These are phyloP conservation scores for Mallotus villosus DNA, from an alignment of 2,797 vertebrate genomes.

Conservation along the genomic window DNA sequence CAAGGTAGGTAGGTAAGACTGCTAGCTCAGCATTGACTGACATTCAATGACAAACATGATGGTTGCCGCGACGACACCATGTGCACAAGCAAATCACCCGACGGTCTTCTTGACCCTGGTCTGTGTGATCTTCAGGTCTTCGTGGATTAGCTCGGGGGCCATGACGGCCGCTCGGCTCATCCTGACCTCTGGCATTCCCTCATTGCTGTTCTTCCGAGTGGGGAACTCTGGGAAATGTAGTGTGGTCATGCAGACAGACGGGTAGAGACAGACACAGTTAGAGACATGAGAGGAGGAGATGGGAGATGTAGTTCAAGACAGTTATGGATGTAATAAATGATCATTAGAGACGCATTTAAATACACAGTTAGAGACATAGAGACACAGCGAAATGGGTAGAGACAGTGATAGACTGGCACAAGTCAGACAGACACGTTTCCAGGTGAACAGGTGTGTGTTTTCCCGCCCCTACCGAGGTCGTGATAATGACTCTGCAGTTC, in stretches of 20 bases:
- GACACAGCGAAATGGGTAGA: background rate
- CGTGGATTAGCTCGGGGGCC: conserved; percentile 69
- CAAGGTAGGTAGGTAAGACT: conserved; percentile 20
- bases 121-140: conserved; percentile 57
- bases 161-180: conserved; percentile 74
- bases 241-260: conserved; percentile 27
- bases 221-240: conserved; percentile 54
- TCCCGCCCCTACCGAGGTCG: conserved; percentile 59
- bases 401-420: background rate
- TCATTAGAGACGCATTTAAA: background rate
- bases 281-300: background rate
- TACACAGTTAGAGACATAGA: background rate
- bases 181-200: conserved; percentile 53
- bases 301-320: background rate
- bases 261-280: background rate
- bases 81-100: conserved; percentile 61
- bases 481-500: conserved; percentile 68
- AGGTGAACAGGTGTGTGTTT: too few species aligned
- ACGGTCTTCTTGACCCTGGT: conserved; percentile 64
- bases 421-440: background rate
- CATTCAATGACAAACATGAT: background rate
- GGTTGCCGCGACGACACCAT: background rate
- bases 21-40: background rate
- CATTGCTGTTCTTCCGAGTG: conserved; percentile 47
- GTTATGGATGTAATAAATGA: background rate